Evolutionary conservation across 2,113 vertebrate genomes (phyloP), one percentile per base, ranked within the genome.

Genomic region (Eudyptes chrysolophus): DNA sequence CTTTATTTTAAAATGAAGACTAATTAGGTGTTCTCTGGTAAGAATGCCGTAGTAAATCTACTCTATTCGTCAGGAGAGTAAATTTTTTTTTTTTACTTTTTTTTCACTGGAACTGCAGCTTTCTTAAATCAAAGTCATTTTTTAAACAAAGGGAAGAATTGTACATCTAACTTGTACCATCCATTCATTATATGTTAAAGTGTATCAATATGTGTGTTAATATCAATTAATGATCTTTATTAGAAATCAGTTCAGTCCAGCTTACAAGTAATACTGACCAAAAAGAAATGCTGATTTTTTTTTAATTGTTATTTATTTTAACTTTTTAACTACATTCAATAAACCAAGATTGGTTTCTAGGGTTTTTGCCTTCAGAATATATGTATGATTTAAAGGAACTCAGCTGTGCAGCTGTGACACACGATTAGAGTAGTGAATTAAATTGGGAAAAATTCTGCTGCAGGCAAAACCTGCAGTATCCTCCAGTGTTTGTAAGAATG

Each of bases 351-450:
- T n/a, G 49, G 9, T 74, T 91, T 87, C 69, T 60, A 49, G 55
- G 10, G 82, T 81, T 60, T 85, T 90, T 83, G 71, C 75, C n/a
- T 92, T 90, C 26, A n/a, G 80, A 87, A 27, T 95, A 6, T 77
- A 8, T 36, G 42, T 94, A 7, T 87, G 92, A 84, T 87, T 95
- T 94, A 72, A 78, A 91, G 89, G 72, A 91, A 88, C 84, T 96
- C 87, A 66, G 61, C 87, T 85, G 40, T 91, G 54, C 65, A 82
- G 66, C 87, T 96, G 90, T 95, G 92, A 96, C 87, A 93, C 32
- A 11, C 27, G 92, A 96, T 97, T 97, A 97, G 91, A 69, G 84
- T 55, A 34, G n/a, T 76, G 95, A 94, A 93, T 96, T 95, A 90
- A 91, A 96, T 46, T 89, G 94, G 83, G 84, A 87, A 80, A 80